Percentiles rank a stretch among this genome's conserved stretches.
Conservation (phyloP, 2,888 invertebrate species). For the Acleris cristana region DNA sequence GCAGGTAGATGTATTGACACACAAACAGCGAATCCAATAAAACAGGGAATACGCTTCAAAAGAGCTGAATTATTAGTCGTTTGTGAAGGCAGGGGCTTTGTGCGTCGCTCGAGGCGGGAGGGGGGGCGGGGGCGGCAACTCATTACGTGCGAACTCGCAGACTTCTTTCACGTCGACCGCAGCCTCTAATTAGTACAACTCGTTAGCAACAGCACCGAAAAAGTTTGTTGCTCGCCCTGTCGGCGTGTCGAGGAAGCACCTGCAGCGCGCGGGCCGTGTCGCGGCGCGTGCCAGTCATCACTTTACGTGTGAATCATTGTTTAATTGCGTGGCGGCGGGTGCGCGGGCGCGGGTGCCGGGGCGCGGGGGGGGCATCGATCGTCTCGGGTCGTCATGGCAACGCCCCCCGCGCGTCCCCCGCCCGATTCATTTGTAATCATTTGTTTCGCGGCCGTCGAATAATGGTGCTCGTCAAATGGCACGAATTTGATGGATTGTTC, state of each 20-base stretch:
- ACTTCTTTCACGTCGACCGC: constrained; percentile 38
- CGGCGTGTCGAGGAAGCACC: not conserved
- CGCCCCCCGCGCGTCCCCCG: constrained; percentile 56
- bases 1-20: constrained; percentile 37
- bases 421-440: constrained; percentile 82
- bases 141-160: constrained; percentile 39
- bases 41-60: constrained; percentile 31
- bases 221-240: constrained; percentile 9
- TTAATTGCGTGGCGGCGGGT: constrained; percentile 71
- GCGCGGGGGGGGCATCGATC: constrained; percentile 69
- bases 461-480: constrained; percentile 73
- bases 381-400: constrained; percentile 76
- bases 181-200: constrained; percentile 41
- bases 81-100: constrained; percentile 27
- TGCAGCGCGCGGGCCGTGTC: constrained; percentile 27
- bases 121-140: constrained; percentile 17
- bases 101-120: constrained; percentile 15
- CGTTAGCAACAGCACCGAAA: constrained; percentile 32
- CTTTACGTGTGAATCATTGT: constrained; percentile 78
- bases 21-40: constrained; percentile 40
- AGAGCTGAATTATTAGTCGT: constrained; percentile 34
- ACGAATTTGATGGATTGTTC: constrained; percentile 73
- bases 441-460: constrained; percentile 80
- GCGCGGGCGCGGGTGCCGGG: constrained; percentile 44
- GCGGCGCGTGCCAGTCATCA: constrained; percentile 65